phyloP scores from a whole-genome alignment of 2,113 vertebrate genomes.

The Malurus elegans region DNA sequence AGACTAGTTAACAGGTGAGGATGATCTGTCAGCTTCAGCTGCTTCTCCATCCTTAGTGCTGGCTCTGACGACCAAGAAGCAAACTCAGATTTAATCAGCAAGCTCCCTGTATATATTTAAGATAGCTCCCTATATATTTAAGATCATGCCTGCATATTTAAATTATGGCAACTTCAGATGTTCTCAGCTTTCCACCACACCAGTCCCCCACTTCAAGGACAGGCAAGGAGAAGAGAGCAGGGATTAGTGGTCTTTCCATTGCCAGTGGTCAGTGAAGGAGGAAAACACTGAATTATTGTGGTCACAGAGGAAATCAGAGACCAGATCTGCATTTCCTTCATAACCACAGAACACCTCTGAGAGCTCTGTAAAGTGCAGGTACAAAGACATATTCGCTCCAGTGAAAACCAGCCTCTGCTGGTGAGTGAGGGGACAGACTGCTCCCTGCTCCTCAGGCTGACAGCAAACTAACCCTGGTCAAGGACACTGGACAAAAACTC shows the following conservation, averaged over 20 bases:
- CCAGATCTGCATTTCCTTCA: background rate
- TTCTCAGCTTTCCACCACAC: background rate
- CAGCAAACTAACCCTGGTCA: background rate
- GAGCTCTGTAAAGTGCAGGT: background rate
- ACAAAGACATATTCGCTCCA: background rate
- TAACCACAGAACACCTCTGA: background rate
- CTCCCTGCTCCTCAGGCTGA: background rate
- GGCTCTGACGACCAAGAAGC: background rate
- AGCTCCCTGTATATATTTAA: background rate
- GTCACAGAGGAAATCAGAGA: background rate
- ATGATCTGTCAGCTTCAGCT: background rate
- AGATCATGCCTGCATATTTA: background rate
- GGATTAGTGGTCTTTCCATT: background rate
- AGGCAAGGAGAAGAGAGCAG: background rate
- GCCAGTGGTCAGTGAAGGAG: background rate
- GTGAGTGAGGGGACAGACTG: background rate
- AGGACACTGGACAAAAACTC: background rate
- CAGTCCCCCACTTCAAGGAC: background rate
- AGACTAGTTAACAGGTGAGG: background rate
- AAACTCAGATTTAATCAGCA: background rate
- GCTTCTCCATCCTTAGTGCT: background rate
- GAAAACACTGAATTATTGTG: rapidly evolving
- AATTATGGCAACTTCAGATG: background rate
- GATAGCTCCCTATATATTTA: background rate
- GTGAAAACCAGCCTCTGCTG: background rate